A percentile compares a stretch with the other conserved stretches of the same genome.
Evolutionary conservation across 2,113 vertebrate genomes (phyloP).

Genomic region (Elgaria multicarinata): DNA sequence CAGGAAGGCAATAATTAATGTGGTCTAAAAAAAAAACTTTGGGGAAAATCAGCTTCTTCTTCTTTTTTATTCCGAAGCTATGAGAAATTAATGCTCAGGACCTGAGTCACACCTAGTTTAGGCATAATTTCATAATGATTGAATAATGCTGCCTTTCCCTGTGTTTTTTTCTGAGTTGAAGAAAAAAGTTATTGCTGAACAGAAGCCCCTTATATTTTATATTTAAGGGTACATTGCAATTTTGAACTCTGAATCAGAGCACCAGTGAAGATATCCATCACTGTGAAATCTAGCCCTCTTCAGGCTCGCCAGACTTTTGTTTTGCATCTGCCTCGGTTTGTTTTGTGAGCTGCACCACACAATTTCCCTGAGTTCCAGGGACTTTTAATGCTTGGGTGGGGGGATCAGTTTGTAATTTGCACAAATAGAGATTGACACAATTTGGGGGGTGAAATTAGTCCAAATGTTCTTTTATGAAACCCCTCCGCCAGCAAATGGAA

Average conservation of each 20-base stretch:
- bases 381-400: too few relatives aligned
- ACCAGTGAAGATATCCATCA: too few relatives aligned
- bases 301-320: too few relatives aligned
- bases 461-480: too few relatives aligned
- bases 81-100: not conserved
- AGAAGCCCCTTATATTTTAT: not conserved
- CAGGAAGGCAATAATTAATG: constrained; percentile 18
- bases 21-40: not conserved
- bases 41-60: not conserved
- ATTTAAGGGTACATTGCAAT: not conserved
- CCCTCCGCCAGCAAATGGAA: too few relatives aligned
- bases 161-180: not conserved
- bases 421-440: too few relatives aligned
- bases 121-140: not conserved
- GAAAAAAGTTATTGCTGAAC: not conserved
- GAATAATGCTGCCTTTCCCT: not conserved
- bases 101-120: not conserved
- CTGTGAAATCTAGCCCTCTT: too few relatives aligned
- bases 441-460: too few relatives aligned
- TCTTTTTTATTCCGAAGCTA: not conserved
- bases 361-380: too few relatives aligned
- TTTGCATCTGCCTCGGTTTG: too few relatives aligned
- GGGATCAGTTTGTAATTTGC: too few relatives aligned
- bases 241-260: not conserved
- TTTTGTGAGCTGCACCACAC: too few relatives aligned